phyloP scores from a whole-genome alignment of 1,140 invertebrate species.

The Ctenoplectra terminalis region DNA sequence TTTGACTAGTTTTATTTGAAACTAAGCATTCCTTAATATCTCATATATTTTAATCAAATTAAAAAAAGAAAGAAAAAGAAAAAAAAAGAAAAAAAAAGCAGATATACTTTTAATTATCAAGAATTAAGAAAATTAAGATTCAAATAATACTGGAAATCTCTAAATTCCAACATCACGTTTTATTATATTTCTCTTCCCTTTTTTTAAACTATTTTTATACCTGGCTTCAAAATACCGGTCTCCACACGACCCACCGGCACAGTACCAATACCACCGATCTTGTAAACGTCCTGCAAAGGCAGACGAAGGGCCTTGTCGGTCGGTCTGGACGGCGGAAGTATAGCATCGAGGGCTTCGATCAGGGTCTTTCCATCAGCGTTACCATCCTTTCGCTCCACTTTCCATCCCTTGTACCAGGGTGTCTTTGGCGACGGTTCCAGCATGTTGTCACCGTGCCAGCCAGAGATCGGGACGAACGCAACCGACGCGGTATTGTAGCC shows the following conservation, averaged over 20 bases:
- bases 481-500: conserved; percentile 98
- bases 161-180: too few species aligned
- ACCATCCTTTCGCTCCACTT: conserved; percentile 95
- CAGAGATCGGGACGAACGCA: conserved; percentile 99
- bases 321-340: conserved; percentile 95
- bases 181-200: background rate
- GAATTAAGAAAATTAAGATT: too few species aligned
- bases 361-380: conserved; percentile 94
- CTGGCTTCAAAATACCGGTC: conserved; percentile 97
- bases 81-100: too few species aligned
- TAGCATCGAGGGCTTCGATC: conserved; percentile 97
- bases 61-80: too few species aligned
- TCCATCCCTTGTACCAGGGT: conserved; percentile 99
- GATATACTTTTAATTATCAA: too few species aligned
- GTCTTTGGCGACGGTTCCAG: conserved; percentile 95
- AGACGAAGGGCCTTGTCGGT: conserved; percentile 98
- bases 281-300: conserved; percentile 98
- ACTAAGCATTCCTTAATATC: too few species aligned
- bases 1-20: too few species aligned
- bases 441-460: conserved; percentile 99
- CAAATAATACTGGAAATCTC: too few species aligned
- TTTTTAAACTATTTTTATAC: conserved; percentile 83
- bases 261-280: conserved; percentile 99
- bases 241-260: conserved; percentile 98
- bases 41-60: too few species aligned